Evolutionary conservation across 2,888 invertebrate genomes (phyloP).

Genomic region (Dicyrtomina minuta): DNA sequence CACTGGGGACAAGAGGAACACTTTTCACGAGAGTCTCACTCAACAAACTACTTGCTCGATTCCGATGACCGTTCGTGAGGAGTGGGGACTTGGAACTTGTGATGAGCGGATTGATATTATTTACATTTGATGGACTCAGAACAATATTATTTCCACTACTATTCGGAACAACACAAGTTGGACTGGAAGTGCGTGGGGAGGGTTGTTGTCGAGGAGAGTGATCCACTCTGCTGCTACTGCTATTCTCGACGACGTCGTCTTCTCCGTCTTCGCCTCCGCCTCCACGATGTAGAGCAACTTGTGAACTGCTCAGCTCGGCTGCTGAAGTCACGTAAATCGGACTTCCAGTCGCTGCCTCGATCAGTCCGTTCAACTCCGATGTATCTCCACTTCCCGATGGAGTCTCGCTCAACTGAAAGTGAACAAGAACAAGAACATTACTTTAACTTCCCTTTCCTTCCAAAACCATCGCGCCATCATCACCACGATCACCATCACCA

Average conservation of each 20-base stretch:
- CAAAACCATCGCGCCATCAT: no score
- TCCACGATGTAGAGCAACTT: conserved; percentile 49
- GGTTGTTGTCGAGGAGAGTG: conserved; percentile 18
- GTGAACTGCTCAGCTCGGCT: conserved; percentile 54
- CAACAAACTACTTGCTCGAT: conserved; percentile 1
- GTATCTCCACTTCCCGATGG: conserved; percentile 56
- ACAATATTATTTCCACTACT: conserved; percentile 1
- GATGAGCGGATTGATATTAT: background rate
- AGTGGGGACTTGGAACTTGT: conserved; percentile 15
- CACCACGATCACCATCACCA: no score
- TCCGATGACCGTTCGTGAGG: conserved; percentile 25
- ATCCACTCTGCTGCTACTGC: conserved; percentile 11
- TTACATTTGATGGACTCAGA: conserved; percentile 5
- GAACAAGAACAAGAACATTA: conserved; percentile 33
- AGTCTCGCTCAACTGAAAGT: conserved; percentile 67
- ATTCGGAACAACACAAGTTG: conserved; percentile 56
- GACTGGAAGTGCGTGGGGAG: conserved; percentile 59
- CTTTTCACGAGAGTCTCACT: conserved; percentile 1
- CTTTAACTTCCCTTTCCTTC: no score
- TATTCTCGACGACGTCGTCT: conserved; percentile 23
- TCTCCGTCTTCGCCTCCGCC: conserved; percentile 32
- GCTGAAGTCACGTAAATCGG: conserved; percentile 80
- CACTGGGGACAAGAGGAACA: conserved; percentile 27
- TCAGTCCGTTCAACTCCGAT: conserved; percentile 74
- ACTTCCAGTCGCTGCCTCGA: conserved; percentile 65